Evolutionary conservation across 2,888 invertebrate genomes (phyloP).

Genomic region (Herminia tarsipennalis): DNA sequence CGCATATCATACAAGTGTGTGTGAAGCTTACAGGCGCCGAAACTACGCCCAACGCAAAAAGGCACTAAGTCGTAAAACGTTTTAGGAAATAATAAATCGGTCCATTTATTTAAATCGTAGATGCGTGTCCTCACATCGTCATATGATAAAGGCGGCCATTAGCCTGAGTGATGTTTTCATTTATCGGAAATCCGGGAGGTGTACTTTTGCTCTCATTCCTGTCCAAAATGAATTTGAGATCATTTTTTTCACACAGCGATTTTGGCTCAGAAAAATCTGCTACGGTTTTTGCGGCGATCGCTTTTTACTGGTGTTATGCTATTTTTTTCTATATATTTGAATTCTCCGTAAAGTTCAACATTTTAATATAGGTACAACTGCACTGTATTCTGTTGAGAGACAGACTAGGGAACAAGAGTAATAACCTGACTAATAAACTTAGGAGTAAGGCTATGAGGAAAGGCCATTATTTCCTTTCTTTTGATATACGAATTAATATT

Average conservation of each 20-base stretch:
- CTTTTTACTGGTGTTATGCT: not conserved
- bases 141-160: slow-evolving; percentile 45
- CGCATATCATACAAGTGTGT: too few species aligned
- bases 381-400: too few species aligned
- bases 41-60: too few species aligned
- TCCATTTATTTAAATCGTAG: slow-evolving; percentile 46
- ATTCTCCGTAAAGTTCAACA: not conserved
- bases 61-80: slow-evolving; percentile 30
- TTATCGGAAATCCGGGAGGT: slow-evolving; percentile 43
- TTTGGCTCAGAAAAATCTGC: slow-evolving; percentile 27
- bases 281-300: slow-evolving; percentile 5
- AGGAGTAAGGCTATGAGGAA: too few species aligned
- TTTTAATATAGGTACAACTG: too few species aligned
- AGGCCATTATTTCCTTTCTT: too few species aligned
- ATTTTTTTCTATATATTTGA: not conserved
- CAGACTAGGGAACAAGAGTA: too few species aligned
- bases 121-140: slow-evolving; percentile 37
- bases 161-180: slow-evolving; percentile 46
- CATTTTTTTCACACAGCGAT: slow-evolving; percentile 21
- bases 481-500: too few species aligned
- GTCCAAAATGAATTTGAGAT: slow-evolving; percentile 18
- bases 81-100: slow-evolving; percentile 39
- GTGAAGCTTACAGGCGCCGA: too few species aligned
- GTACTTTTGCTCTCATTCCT: slow-evolving; percentile 29
- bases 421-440: too few species aligned